Conservation (phyloP, 2,888 invertebrate genomes). For the Caenorhabditis becei region DNA sequence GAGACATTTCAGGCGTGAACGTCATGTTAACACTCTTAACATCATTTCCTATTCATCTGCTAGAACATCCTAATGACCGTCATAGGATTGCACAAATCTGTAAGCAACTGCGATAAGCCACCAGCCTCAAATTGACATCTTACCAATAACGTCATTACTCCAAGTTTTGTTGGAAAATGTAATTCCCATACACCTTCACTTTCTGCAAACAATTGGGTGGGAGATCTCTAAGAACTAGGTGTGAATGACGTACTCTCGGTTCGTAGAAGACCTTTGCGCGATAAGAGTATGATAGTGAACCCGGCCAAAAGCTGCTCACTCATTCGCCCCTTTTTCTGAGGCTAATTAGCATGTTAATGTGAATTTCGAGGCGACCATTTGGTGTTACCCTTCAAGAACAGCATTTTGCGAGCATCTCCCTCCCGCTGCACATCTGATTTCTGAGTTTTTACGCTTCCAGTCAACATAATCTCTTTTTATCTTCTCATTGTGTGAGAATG, state of each 20-base stretch:
- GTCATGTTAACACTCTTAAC: conserved; percentile 31
- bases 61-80: conserved; percentile 37
- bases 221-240: neutral
- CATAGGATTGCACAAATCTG: conserved; percentile 51
- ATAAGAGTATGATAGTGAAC: neutral
- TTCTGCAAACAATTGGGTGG: conserved; percentile 7
- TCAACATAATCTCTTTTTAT: neutral
- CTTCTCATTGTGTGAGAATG: conserved; percentile 14
- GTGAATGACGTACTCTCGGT: neutral
- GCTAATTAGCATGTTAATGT: conserved; percentile 24
- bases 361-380: neutral
- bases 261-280: conserved; percentile 4
- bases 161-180: conserved; percentile 1
- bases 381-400: neutral
- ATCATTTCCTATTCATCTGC: conserved; percentile 25
- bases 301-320: neutral
- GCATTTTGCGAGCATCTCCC: neutral
- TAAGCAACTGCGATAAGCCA: conserved; percentile 17
- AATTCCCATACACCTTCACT: neutral
- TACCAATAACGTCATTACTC: conserved; percentile 28
- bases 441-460: neutral
- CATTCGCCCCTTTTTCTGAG: neutral
- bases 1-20: conserved; percentile 9
- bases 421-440: neutral
- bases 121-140: conserved; percentile 17